phyloP scores from a whole-genome alignment of 2,797 vertebrate species.

The Melanotaenia trifasciata region DNA sequence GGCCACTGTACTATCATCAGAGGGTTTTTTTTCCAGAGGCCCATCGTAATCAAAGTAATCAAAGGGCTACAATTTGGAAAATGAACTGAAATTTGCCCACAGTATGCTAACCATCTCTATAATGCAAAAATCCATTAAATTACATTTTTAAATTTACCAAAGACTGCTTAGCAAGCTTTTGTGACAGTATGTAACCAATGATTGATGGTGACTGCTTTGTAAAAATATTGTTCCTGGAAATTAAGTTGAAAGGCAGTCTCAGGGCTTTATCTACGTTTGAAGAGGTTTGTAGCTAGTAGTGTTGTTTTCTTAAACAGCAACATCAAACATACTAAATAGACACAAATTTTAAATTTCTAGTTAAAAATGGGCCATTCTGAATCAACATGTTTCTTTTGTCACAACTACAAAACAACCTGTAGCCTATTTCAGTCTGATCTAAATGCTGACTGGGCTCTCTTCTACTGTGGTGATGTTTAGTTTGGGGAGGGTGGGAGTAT shows the following conservation, averaged over 20 bases:
- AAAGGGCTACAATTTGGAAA: neutral
- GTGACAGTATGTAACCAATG: neutral
- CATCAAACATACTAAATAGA: neutral
- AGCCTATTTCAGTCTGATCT: neutral
- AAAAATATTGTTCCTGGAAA: neutral
- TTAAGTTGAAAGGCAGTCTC: neutral
- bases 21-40: neutral
- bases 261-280: neutral
- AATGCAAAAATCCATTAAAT: neutral
- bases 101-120: neutral
- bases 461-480: neutral
- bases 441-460: neutral
- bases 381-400: neutral
- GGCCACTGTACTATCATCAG: neutral
- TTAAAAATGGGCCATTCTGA: neutral
- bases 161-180: neutral
- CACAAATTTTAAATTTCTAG: neutral
- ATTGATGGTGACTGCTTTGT: neutral
- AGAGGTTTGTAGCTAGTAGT: neutral
- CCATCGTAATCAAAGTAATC: neutral
- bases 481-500: neutral
- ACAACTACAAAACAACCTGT: too few relatives aligned
- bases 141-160: neutral
- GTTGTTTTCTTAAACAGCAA: neutral
- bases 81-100: neutral